Base-by-base conservation (phyloP, 2,888 invertebrate species). In the Xanthia icteritia region DNA sequence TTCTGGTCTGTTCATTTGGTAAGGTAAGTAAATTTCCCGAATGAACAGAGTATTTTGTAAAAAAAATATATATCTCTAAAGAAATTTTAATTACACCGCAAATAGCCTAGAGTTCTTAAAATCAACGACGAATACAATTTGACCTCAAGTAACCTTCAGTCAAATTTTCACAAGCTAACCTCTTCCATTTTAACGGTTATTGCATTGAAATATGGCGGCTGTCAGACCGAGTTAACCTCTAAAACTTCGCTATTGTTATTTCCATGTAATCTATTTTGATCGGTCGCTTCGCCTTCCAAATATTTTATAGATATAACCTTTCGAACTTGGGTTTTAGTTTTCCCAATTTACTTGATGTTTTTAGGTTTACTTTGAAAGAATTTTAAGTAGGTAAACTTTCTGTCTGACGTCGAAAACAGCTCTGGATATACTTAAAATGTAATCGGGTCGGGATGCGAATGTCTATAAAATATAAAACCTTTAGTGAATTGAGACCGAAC, bases 241-340 rank as follows among this genome's bases (percentile, higher is more conserved):
- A 73, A 77, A 83, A 69, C 56, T 82, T 68, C 4, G 48, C 58
- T 5, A 67, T 81, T 81, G 74, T 82, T 85, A 65, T 71, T 63
- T 51, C 15, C 4, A 51, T 69, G 17, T 68, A 72, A 85, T 85
- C 82, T 85, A 58, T 72, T 81, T 80, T n/a, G 39, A 74, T 51
- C 68, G 67, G 58, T 23, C 13, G 42, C 13, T 36, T 84, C 36
- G 63, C 45, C 42, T 68, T 64, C 42, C 27, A 81, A 84, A 64
- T n/a, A 70, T 64, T 84, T 73, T 68, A 81, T 71, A 71, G 63
- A 54, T 48, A 42, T 56, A 31, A 71, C 63, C 63, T 74, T 80
- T 84, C 9, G 67, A 70, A 27, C 71, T 64, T 54, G 20, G 6
- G 1, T 1, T 81, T 72, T 63, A 48, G 20, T 48, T 48, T 77